Evolutionary conservation across 2,797 vertebrate species (phyloP).

Genomic region (Mus spretus): DNA sequence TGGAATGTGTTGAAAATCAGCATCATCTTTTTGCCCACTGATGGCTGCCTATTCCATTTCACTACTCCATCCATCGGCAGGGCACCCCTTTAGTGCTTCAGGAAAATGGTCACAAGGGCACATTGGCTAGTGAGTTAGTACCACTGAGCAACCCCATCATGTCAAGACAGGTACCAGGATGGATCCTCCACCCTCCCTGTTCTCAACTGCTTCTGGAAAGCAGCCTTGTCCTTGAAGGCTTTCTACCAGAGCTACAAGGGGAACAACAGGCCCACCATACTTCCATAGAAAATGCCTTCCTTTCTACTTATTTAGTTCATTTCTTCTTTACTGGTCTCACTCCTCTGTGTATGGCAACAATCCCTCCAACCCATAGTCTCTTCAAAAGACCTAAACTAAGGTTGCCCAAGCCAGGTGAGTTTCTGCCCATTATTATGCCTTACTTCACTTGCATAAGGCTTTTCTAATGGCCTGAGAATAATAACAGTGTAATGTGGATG

Average conservation of each 20-base stretch:
- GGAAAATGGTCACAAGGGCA: not conserved
- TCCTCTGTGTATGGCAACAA: not conserved
- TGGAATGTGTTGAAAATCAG: not conserved
- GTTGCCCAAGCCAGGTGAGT: not conserved
- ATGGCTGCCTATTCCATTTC: not conserved
- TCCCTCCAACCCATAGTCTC: not conserved
- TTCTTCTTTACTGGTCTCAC: not conserved
- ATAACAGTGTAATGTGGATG: not conserved
- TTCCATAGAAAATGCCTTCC: not conserved
- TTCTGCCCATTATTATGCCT: not conserved
- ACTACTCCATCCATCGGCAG: too few relatives aligned
- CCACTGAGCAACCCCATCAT: not conserved
- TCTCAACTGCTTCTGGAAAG: not conserved
- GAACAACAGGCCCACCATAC: not conserved
- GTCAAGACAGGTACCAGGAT: accelerated
- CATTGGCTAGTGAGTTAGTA: too few relatives aligned
- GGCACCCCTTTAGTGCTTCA: not conserved
- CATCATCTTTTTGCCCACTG: not conserved
- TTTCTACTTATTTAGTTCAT: not conserved
- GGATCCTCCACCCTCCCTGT: too few relatives aligned
- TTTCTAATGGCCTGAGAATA: not conserved
- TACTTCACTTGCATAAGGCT: not conserved
- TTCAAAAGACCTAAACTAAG: not conserved
- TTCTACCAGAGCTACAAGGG: not conserved
- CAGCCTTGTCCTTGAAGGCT: not conserved